phyloP scores from a whole-genome alignment of 2,888 invertebrate species.

The Macaria notata region DNA sequence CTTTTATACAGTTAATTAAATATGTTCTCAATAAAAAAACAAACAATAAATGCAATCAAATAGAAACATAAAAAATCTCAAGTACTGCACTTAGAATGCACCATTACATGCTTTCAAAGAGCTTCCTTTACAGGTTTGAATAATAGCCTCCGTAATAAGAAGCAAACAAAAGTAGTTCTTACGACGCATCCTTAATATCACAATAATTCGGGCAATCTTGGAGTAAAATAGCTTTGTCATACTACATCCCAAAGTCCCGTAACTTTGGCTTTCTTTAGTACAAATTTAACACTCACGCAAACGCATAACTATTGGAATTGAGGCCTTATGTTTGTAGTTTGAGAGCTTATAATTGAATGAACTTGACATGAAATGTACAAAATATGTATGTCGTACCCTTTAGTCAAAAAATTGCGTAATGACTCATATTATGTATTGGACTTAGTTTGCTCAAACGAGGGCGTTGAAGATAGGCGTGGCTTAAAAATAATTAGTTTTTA shows the following conservation, averaged over 20 bases:
- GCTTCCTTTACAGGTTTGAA: no score
- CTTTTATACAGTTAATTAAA: no score
- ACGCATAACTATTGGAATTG: constrained; percentile 8
- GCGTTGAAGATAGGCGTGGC: constrained; percentile 26
- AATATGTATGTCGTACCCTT: constrained; percentile 26
- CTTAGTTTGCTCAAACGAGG: constrained; percentile 25
- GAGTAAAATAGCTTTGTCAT: constrained; percentile 25
- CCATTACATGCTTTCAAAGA: no score
- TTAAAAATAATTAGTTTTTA: constrained; percentile 34
- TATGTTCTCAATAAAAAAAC: neutral
- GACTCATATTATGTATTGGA: constrained; percentile 13
- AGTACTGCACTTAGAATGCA: no score
- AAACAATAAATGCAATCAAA: no score
- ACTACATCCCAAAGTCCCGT: constrained; percentile 30
- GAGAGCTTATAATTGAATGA: constrained; percentile 27
- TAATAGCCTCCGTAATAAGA: no score
- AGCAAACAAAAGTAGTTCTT: no score
- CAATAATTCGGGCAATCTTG: constrained; percentile 25
- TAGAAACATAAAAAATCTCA: no score
- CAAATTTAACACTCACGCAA: constrained; percentile 4
- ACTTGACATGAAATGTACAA: constrained; percentile 15
- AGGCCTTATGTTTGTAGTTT: no score
- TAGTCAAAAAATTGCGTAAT: constrained; percentile 23
- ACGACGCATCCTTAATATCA: constrained; percentile 21
- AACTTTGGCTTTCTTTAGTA: constrained; percentile 19